Evolutionary conservation across 2,797 vertebrate genomes (phyloP).

Genomic region (Xyrichtys novacula): DNA sequence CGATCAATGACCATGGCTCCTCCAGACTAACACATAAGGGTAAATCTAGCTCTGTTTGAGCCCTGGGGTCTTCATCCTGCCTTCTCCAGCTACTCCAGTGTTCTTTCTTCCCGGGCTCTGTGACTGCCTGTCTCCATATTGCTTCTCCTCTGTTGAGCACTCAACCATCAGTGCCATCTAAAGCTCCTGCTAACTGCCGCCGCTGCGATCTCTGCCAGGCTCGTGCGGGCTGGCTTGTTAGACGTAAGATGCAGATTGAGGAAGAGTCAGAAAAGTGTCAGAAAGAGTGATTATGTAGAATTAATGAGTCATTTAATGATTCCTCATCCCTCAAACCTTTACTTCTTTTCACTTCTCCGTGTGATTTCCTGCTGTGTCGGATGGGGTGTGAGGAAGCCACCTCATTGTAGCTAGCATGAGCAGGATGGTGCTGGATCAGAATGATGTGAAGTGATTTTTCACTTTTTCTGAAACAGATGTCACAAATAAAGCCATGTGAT

Average conservation of each 20-base stretch:
- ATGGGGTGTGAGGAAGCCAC: conserved; percentile 52
- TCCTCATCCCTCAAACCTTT: conserved; percentile 41
- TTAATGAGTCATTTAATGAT: conserved; percentile 78
- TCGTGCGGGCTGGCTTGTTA: conserved; percentile 58
- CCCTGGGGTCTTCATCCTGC: conserved; percentile 74
- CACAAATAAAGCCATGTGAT: conserved; percentile 35
- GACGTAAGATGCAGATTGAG: conserved; percentile 51
- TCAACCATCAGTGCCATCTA: conserved; percentile 24
- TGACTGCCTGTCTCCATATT: conserved; percentile 52
- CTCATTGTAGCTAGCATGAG: conserved; percentile 30
- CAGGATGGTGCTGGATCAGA: conserved; percentile 27
- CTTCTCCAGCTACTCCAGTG: conserved; percentile 58
- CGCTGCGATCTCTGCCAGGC: conserved; percentile 29
- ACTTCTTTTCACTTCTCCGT: conserved; percentile 60
- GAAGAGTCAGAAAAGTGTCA: conserved; percentile 79
- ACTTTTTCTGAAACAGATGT: conserved; percentile 49
- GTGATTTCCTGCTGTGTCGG: conserved; percentile 68
- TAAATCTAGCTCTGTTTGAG: conserved; percentile 79
- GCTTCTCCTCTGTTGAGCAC: conserved; percentile 28
- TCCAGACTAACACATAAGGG: conserved; percentile 72
- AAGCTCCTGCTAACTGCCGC: conserved; percentile 47
- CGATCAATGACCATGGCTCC: conserved; percentile 91
- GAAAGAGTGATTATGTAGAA: conserved; percentile 77
- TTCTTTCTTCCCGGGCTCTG: conserved; percentile 50
- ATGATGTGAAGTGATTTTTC: conserved; percentile 41